Percentiles rank a stretch among this genome's conserved stretches.
phyloP scores from a whole-genome alignment of 2,113 vertebrate genomes.

The Bos javanicus region DNA sequence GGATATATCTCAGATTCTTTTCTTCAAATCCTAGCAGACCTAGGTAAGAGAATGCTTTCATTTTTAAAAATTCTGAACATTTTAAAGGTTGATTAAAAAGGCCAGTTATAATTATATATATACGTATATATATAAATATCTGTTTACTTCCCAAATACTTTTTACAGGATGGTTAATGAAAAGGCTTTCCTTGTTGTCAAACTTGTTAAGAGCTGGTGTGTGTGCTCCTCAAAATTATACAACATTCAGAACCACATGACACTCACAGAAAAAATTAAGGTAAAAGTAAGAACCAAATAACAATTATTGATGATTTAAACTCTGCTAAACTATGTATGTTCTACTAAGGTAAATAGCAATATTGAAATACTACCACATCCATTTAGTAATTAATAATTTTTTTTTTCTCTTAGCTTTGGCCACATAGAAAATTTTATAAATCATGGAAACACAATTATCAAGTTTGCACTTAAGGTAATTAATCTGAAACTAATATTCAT shows the following conservation, averaged over 20 bases:
- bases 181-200: neutral
- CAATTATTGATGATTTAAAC: slow-evolving; percentile 32
- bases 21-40: neutral
- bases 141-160: neutral
- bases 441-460: slow-evolving; percentile 39
- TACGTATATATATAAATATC: neutral
- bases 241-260: neutral
- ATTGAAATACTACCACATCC: slow-evolving; percentile 62
- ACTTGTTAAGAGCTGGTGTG: neutral
- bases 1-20: neutral
- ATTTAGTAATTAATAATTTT: slow-evolving; percentile 39
- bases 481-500: slow-evolving; percentile 47
- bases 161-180: neutral
- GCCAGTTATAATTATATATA: neutral
- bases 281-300: slow-evolving; percentile 40
- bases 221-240: neutral
- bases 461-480: slow-evolving; percentile 47
- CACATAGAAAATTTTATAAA: slow-evolving; percentile 66
- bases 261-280: neutral
- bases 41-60: neutral
- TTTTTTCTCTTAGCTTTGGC: slow-evolving; percentile 34
- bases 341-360: slow-evolving; percentile 46
- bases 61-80: neutral
- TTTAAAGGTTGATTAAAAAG: neutral
- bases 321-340: neutral